Evolutionary conservation across 2,888 invertebrate genomes (phyloP).

Genomic region (Synergus umbraculus): DNA sequence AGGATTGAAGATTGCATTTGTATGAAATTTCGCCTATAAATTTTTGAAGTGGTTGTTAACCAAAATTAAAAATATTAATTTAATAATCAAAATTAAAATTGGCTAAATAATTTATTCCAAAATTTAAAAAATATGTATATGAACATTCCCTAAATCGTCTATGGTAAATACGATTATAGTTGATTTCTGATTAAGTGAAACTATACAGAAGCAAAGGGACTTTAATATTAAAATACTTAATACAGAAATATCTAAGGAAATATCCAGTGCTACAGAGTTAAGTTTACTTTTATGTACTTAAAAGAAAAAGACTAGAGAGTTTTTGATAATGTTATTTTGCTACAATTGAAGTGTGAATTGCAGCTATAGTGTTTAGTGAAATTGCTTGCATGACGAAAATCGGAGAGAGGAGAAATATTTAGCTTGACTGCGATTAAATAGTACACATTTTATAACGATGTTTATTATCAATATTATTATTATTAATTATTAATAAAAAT

Average conservation of each 20-base stretch:
- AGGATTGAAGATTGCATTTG: neutral
- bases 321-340: slow-evolving; percentile 15
- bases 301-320: neutral
- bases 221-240: slow-evolving; percentile 25
- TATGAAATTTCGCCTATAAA: neutral
- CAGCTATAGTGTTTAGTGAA: slow-evolving; percentile 37
- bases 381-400: slow-evolving; percentile 43
- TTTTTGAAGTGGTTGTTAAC: neutral
- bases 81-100: slow-evolving; percentile 35
- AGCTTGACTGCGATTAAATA: slow-evolving; percentile 67
- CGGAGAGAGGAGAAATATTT: slow-evolving; percentile 55
- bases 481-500: slow-evolving; percentile 28
- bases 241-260: slow-evolving; percentile 8
- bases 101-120: slow-evolving; percentile 7
- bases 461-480: slow-evolving; percentile 48
- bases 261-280: neutral
- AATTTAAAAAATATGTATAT: neutral
- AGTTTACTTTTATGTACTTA: slow-evolving; percentile 15
- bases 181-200: slow-evolving; percentile 8
- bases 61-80: slow-evolving; percentile 14
- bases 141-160: neutral
- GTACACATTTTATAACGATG: slow-evolving; percentile 63
- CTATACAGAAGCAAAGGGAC: neutral
- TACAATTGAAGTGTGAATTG: slow-evolving; percentile 22
- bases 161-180: neutral